These are phyloP conservation scores for Stichopus chloronotus DNA, from an alignment of 35 echinoderm and acorn worm genomes.

Conservation along the genomic window DNA sequence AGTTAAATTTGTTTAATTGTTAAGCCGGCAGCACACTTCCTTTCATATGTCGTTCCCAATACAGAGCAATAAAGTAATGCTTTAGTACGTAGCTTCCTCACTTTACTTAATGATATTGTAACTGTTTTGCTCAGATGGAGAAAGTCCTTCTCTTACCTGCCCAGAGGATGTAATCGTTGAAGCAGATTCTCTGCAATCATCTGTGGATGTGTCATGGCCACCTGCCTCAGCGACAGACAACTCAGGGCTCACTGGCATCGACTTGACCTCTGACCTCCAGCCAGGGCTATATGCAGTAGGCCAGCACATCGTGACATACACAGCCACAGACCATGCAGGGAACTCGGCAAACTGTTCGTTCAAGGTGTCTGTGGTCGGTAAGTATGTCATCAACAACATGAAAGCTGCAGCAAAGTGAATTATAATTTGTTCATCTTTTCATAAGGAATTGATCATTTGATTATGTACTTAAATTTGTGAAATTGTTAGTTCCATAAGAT, in stretches of 20 bases:
- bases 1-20: no score
- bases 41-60: no score
- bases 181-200: background rate
- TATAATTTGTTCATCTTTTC: no score
- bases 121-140: background rate
- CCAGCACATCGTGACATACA: background rate
- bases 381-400: background rate
- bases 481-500: no score
- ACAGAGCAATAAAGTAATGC: no score
- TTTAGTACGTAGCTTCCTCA: no score
- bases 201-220: background rate
- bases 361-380: background rate
- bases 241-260: background rate
- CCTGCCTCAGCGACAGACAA: background rate
- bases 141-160: background rate
- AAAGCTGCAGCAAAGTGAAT: no score
- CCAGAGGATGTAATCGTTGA: background rate
- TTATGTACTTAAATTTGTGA: no score
- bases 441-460: no score
- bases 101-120: no score
- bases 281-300: background rate
- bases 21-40: no score
- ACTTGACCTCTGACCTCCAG: background rate
- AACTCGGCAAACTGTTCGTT: conserved; percentile 2
- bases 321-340: background rate